Evolutionary conservation across 2,113 vertebrate species (phyloP).

Genomic region (Petrocephalus zakoni): DNA sequence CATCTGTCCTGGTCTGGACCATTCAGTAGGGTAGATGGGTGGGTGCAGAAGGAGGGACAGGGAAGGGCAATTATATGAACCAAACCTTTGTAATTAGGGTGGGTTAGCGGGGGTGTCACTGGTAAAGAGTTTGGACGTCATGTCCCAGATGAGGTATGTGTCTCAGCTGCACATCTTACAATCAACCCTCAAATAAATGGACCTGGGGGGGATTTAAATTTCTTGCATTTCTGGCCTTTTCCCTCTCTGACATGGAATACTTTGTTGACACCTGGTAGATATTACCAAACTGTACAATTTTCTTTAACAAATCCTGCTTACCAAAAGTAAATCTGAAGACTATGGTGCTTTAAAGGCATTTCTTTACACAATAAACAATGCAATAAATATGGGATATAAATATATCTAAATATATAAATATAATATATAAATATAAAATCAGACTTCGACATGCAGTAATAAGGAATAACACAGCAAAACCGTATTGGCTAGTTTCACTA

Average conservation of each 20-base stretch:
- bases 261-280: not conserved
- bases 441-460: not conserved
- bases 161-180: not conserved
- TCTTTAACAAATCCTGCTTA: not conserved
- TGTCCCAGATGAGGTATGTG: not conserved
- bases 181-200: not conserved
- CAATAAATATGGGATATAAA: too few relatives aligned
- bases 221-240: not conserved
- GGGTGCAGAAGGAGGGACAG: not conserved
- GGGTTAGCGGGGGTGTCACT: not conserved
- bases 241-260: not conserved
- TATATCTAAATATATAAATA: too few relatives aligned
- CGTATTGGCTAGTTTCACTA: not conserved
- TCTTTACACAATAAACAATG: not conserved
- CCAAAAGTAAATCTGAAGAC: not conserved
- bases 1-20: conserved; percentile 2
- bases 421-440: not conserved
- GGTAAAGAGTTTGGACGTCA: not conserved
- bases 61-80: not conserved
- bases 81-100: not conserved
- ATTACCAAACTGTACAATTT: not conserved
- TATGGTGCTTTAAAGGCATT: not conserved
- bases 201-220: not conserved
- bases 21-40: not conserved
- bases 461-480: not conserved